Evolutionary conservation across 2,797 vertebrate species (phyloP), one percentile per base, ranked within the genome.

Genomic region (Anguilla megastoma): DNA sequence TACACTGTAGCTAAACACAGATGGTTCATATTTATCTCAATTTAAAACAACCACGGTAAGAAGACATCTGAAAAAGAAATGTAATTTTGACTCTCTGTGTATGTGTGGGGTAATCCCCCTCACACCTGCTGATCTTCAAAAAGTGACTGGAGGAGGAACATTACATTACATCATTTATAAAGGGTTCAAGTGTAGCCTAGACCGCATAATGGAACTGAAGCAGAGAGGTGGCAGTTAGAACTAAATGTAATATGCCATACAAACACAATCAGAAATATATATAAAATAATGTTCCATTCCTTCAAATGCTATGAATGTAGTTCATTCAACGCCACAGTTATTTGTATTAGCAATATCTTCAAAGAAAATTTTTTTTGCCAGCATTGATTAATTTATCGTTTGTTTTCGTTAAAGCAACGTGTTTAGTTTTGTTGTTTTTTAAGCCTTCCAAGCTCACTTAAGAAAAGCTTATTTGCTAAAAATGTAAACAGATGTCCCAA

Each of bases 401-500:
- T 91, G 84, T 87, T 91, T 66, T 87, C 82, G 91, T 93, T 90
- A 94, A 93, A 94, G 89, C 87, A 90, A 91, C 90, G 89, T 90
- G 36, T 3, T 41, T 41, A 41, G 36, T 41, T 92, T 89, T 91
- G 84, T 87, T 91, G 56, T 87, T 89, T 84, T 45, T 87, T 87
- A 69, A 27, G 87, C 86, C 84, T 86, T 92, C 94, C 93, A 95
- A 94, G 93, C 87, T 90, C 92, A 92, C 93, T 88, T 90, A 89
- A 89, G 89, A 90, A 87, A 50, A 88, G 89, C 90, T 92, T 87
- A 93, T 94, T 79, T 95, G 93, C 88, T 84, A 83, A 91, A 95
- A 96, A 93, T 89, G 92, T 93, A 91, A 94, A 93, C 95, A 96
- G 93, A 95, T 95, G 94, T 93, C 88, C 88, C 87, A 93, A 82